phyloP scores from a whole-genome alignment of 2,113 vertebrate species.

The Panthera tigris region DNA sequence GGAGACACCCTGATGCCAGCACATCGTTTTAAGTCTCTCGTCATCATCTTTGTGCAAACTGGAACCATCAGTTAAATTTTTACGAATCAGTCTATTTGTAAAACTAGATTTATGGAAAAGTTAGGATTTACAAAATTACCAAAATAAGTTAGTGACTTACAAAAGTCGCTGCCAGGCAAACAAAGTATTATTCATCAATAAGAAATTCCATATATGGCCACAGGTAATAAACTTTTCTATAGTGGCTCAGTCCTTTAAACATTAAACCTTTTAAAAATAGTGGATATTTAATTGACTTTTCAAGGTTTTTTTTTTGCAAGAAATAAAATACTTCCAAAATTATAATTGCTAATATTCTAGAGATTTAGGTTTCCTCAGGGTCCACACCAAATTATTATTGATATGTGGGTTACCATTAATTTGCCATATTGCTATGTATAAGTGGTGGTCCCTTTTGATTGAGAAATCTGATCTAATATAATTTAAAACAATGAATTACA shows the following conservation, averaged over 20 bases:
- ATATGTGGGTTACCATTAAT: not conserved
- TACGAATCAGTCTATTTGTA: not conserved
- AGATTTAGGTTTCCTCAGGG: not conserved
- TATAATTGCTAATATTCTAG: not conserved
- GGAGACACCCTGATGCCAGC: not conserved
- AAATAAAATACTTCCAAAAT: slow-evolving; percentile 2
- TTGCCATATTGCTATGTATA: not conserved
- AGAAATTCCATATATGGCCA: not conserved
- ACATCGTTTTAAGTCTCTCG: not conserved
- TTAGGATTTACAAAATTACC: not conserved
- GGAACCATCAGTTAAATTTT: not conserved
- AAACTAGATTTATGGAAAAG: not conserved
- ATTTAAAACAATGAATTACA: slow-evolving; percentile 1
- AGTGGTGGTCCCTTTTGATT: not conserved
- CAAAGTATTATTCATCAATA: not conserved
- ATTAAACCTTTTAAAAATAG: not conserved
- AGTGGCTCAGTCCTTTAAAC: not conserved
- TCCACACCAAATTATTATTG: not conserved
- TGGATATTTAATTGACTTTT: not conserved
- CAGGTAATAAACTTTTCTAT: not conserved
- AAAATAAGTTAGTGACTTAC: not conserved
- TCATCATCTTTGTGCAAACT: not conserved
- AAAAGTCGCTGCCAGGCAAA: not conserved
- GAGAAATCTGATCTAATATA: not conserved
- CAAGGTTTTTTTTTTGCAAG: not conserved